phyloP scores from a whole-genome alignment of 2,888 invertebrate genomes.

The Lissonota sp. region DNA sequence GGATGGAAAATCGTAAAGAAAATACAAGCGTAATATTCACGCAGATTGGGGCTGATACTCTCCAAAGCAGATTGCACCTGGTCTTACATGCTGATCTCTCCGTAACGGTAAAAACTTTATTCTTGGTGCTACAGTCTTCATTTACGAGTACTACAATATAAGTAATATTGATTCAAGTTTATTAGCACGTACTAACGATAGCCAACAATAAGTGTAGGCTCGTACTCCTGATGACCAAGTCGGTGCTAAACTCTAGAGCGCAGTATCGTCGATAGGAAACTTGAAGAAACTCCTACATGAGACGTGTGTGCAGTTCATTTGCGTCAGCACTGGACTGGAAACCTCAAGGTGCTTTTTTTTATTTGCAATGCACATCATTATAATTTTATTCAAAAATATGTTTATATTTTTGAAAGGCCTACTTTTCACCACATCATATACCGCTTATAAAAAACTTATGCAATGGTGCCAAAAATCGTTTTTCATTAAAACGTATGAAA shows the following conservation, averaged over 20 bases:
- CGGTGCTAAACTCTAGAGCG: background rate
- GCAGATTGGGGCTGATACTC: background rate
- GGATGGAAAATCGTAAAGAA: conserved; percentile 11
- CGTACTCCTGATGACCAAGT: conserved; percentile 21
- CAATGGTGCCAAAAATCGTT: too few relatives aligned
- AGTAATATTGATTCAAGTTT: too few relatives aligned
- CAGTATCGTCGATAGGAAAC: conserved; percentile 4
- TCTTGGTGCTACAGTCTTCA: background rate
- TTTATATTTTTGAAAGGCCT: too few relatives aligned
- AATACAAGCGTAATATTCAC: background rate
- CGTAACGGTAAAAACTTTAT: conserved; percentile 4
- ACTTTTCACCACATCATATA: too few relatives aligned
- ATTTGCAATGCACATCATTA: background rate
- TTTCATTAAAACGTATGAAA: too few relatives aligned
- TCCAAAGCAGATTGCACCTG: conserved; percentile 14
- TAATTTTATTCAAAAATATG: too few relatives aligned
- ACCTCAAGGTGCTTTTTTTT: conserved; percentile 6
- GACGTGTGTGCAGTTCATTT: conserved; percentile 8
- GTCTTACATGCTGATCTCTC: conserved; percentile 14
- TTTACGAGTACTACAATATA: background rate
- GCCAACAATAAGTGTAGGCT: background rate
- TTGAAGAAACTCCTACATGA: conserved; percentile 16
- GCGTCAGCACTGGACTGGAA: conserved; percentile 22
- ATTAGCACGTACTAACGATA: too few relatives aligned
- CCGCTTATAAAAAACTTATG: too few relatives aligned